phyloP scores from a whole-genome alignment of 2,113 vertebrate species.

The Leptosomus discolor region DNA sequence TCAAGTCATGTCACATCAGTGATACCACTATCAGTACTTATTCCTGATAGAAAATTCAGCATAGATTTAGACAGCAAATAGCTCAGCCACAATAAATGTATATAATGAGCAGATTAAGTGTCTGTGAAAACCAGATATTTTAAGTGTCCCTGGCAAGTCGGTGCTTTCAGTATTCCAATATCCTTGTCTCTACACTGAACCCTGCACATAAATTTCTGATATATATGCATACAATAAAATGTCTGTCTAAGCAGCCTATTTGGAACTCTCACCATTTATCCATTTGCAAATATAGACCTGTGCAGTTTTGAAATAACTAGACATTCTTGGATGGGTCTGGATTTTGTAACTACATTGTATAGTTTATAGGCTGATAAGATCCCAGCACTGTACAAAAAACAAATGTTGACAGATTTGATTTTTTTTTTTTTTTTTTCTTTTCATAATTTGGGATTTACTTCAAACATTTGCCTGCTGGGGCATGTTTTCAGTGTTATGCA shows the following conservation, averaged over 20 bases:
- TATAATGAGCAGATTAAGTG: slow-evolving; percentile 63
- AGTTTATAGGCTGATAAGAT: neutral
- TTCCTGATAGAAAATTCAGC: slow-evolving; percentile 54
- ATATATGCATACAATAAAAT: neutral
- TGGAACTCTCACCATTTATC: neutral
- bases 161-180: neutral
- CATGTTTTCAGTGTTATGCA: slow-evolving; percentile 6
- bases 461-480: neutral
- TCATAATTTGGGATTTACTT: neutral
- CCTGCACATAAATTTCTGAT: neutral
- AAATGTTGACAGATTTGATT: neutral
- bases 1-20: slow-evolving; percentile 65
- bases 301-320: neutral
- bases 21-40: slow-evolving; percentile 26
- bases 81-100: slow-evolving; percentile 59
- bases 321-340: neutral
- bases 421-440: neutral
- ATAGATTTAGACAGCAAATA: slow-evolving; percentile 67
- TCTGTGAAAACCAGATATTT: slow-evolving; percentile 58
- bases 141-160: slow-evolving; percentile 15
- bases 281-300: neutral
- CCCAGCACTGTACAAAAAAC: neutral
- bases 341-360: neutral
- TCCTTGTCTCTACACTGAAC: neutral
- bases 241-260: neutral